Evolutionary conservation across 2,113 vertebrate genomes (phyloP), one percentile per base, ranked within the genome.

Genomic region (Bubo bubo): DNA sequence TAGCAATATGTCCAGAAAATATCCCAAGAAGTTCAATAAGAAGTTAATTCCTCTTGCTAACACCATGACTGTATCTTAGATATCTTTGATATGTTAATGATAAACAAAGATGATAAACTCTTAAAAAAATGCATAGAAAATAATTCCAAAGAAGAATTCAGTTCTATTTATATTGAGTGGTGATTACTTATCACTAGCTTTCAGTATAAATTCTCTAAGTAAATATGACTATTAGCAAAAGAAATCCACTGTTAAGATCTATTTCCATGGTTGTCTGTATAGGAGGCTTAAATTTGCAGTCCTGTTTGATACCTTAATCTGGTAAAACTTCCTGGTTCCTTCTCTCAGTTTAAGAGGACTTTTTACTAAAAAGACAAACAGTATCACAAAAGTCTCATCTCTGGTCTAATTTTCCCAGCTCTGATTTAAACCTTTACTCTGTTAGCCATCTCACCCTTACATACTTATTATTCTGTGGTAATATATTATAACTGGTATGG

Each of bases 1-100:
- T 86, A 53, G 50, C 62, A 87, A n/a, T 79, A 86, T 32, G 70
- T 64, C 34, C 58, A 90, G 64, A 96, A 97, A 92, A 96, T 66
- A 88, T 41, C 23, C 59, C 47, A 68, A 80, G 53, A 94, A 90
- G 77, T 95, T 95, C 87, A 95, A 10, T 30, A 95, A 85, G 56
- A 95, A 96, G 45, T 76, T 95, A 87, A 76, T 85, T 74, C 24
- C 20, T 68, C 68, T 74, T 92, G 43, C 41, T 82, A 88, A 59
- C 45, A 86, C 27, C 14, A 34, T 63, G 50, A 50, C 28, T 32
- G 11, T 50, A 39, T 84, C 79, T 58, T 89, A 92, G 23, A 66
- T 39, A 85, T n/a, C 23, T 53, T 90, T 52, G 74, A 63, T 81
- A 76, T 1, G 2, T 22, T 75, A 72, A 67, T 32, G 20, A 53